Evolutionary conservation across 1,140 invertebrate genomes (phyloP).

Genomic region (Magallana ariakensis): DNA sequence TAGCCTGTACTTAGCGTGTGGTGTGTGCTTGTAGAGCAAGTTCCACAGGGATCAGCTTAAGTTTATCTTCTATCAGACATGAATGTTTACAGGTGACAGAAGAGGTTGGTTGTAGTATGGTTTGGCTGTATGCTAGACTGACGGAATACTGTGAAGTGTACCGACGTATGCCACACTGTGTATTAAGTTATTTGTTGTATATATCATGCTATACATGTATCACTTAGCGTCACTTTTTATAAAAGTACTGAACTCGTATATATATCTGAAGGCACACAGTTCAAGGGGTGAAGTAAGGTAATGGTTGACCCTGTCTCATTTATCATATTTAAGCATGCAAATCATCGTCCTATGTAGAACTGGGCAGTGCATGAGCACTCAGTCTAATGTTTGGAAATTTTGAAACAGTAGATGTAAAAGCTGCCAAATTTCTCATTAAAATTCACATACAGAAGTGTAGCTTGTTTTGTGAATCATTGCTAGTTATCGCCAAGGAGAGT

Average conservation of each 20-base stretch:
- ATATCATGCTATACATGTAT: background rate
- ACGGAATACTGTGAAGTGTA: background rate
- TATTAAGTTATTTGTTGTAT: background rate
- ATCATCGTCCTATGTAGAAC: background rate
- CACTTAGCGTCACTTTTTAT: background rate
- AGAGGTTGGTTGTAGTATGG: too few species aligned
- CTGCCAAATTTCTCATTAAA: conserved; percentile 36
- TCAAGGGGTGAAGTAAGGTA: too few species aligned
- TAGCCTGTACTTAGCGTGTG: too few species aligned
- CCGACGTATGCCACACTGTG: background rate
- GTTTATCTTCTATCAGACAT: too few species aligned
- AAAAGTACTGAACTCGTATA: too few species aligned
- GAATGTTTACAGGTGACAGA: too few species aligned
- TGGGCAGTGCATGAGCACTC: background rate
- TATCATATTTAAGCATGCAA: background rate
- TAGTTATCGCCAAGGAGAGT: background rate
- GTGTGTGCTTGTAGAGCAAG: too few species aligned
- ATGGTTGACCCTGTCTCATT: conserved; percentile 3
- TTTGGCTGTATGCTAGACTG: too few species aligned
- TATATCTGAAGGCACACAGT: too few species aligned
- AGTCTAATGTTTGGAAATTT: background rate
- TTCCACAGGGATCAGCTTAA: too few species aligned
- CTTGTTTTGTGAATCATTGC: background rate
- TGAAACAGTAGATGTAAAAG: background rate
- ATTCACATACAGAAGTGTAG: background rate